Base-by-base conservation (phyloP, 2,888 invertebrate genomes). In the Nomada ferruginata region DNA sequence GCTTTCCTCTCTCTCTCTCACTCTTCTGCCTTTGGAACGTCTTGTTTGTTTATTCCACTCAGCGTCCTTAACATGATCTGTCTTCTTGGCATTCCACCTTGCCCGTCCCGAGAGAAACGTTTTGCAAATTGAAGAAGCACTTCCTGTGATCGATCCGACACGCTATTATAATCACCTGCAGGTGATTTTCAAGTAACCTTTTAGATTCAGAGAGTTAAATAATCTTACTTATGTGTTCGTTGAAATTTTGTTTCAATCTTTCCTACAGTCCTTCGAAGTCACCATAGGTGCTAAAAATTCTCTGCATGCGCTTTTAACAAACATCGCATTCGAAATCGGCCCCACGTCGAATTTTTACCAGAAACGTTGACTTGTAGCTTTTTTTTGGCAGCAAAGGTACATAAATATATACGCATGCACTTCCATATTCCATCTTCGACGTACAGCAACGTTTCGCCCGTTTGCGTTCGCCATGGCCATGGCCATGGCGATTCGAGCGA, bases 11-110 rank as follows among this genome's bases (percentile, higher is more conserved):
- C 11, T 18, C 72, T 15, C 26, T n/a, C 23, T 36, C 11, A 13
- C 72, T 20, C 26, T 10, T 74, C 71, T 55, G 68, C 79, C 74
- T 55, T 82, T 79, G 79, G 66, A 74, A 81, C 85, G 81, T 82
- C 87, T 87, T 88, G 88, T 88, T 87, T 87, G 87, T 88, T 88
- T 88, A 88, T 88, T 83, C 83, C 80, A 80, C 87, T 88, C 87
- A 79, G 82, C 82, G 82, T 86, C 83, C 85, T 88, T 88, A 87
- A 88, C 87, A 87, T 88, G 87, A 88, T 88, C 87, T 79, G 87
- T 79, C 82, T 79, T 76, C 85, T 85, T 78, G 83, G 76, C 79
- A 79, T 86, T 86, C 85, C 78, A 82, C 68, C 77, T 83, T 72
- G 75, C 55, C 68, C 64, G 53, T 79, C 66, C 65, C 57, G 52